Percentiles rank a stretch among this genome's conserved stretches.
Evolutionary conservation across 1,140 invertebrate genomes (phyloP).

Genomic region (Aphaenogaster rudis): DNA sequence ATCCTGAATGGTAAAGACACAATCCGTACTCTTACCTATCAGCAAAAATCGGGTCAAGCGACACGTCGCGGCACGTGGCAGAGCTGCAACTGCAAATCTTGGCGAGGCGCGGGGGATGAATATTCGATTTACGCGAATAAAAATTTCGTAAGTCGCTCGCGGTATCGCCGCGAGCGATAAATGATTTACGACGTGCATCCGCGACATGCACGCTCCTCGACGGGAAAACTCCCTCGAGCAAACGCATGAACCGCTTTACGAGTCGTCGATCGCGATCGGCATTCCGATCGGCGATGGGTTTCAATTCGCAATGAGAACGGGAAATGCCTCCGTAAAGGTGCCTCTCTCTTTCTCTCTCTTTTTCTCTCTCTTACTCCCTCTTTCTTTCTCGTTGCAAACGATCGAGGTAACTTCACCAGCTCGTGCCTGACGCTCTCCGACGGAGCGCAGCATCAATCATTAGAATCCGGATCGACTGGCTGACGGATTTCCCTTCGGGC

Average conservation of each 20-base stretch:
- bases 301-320: slow-evolving; percentile 30
- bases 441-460: slow-evolving; percentile 45
- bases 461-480: slow-evolving; percentile 58
- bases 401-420: not conserved
- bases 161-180: not conserved
- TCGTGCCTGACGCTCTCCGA: not conserved
- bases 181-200: slow-evolving; percentile 17
- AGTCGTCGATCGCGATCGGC: slow-evolving; percentile 7
- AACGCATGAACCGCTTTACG: not conserved
- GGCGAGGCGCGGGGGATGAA: not conserved
- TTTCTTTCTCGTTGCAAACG: not conserved
- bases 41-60: slow-evolving; percentile 20
- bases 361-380: too few relatives aligned
- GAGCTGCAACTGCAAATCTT: slow-evolving; percentile 17
- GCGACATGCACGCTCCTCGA: not conserved
- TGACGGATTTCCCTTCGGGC: slow-evolving; percentile 55
- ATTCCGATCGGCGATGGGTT: not conserved
- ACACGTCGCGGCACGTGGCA: not conserved
- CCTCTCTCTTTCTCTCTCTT: not conserved
- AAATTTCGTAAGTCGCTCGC: slow-evolving; percentile 21
- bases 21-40: slow-evolving; percentile 1
- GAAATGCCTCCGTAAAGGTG: not conserved
- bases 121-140: slow-evolving; percentile 46
- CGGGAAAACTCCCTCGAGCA: too few relatives aligned
- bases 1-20: slow-evolving; percentile 14